Evolutionary conservation across 2,113 vertebrate species (phyloP), one percentile per base, ranked within the genome.

Genomic region (Urocitellus parryii): DNA sequence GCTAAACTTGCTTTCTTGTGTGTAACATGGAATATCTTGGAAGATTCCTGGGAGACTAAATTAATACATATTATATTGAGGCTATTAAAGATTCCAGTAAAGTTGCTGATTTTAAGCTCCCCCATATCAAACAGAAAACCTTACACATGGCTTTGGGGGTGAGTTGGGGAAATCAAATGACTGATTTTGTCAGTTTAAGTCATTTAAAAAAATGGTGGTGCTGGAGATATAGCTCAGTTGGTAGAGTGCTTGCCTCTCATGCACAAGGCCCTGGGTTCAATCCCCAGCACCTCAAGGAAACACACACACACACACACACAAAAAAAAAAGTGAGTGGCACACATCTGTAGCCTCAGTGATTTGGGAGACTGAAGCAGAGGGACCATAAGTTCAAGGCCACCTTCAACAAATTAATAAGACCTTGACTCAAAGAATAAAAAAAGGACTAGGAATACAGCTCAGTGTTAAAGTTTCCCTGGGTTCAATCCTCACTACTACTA

Each of bases 101-200:
- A 82, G 61, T 10, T 88, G 68, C 18, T 65, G 12, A 68, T 61
- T 88, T 68, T 25, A 88, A 88, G 77, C 11, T 68, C 65, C 84
- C n/a, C 25, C 14, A 48, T 17, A 56, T 67, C 58, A 84, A 84
- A 92, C 53, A 58, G 7, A 91, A 24, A 78, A 78, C 24, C 45
- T 7, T 83, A 61, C 32, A 27, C 12, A 32, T 1, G 13, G 24
- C 65, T 78, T 82, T 63, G 29, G n/a, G 29, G 51, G 20, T 24
- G n/a, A 39, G 70, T 22, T 2, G 16, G 1, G 29, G 53, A n/a
- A 32, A 20, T 39, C 24, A 86, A 95, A 76, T 68, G 92, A 90
- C 58, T 81, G 22, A 78, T 79, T 79, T 92, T 73, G 53, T 37
- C 32, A 61, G 39, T 79, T 48, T 85, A 92, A 88, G 32, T 88